phyloP scores from a whole-genome alignment of 2,113 vertebrate species.

The Halichoeres trimaculatus region DNA sequence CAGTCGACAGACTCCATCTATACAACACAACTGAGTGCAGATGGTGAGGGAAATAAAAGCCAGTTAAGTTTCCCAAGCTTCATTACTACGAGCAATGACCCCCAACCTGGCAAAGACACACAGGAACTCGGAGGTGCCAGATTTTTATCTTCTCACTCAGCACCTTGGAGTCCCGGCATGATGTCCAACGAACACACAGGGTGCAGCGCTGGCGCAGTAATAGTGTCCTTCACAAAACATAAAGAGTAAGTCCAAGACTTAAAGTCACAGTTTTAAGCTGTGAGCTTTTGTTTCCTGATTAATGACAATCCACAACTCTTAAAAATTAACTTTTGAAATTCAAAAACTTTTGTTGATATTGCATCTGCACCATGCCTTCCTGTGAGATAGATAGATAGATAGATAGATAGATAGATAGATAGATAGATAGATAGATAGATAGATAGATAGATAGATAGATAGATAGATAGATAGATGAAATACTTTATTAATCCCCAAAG shows the following conservation, averaged over 20 bases:
- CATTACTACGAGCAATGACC: constrained; percentile 72
- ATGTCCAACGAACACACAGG: constrained; percentile 4
- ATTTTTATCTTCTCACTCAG: constrained; percentile 55
- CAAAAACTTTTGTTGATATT: too few species aligned
- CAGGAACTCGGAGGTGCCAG: constrained; percentile 34
- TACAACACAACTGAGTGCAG: constrained; percentile 55
- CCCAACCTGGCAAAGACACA: constrained; percentile 50
- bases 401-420: too few species aligned
- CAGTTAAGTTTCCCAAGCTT: constrained; percentile 63
- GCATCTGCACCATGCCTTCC: too few species aligned
- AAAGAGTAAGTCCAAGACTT: too few species aligned
- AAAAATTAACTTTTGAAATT: too few species aligned
- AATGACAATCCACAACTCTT: too few species aligned
- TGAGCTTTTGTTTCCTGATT: background rate
- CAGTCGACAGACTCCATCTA: constrained; percentile 27
- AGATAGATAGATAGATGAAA: too few species aligned
- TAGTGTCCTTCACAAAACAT: background rate
- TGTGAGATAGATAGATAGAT: too few species aligned
- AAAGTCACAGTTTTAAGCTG: background rate
- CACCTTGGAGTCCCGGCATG: constrained; percentile 32
- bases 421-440: too few species aligned
- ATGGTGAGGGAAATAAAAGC: constrained; percentile 64
- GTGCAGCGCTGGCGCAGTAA: background rate
- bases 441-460: too few species aligned
- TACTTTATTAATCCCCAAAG: too few species aligned